Evolutionary conservation across 35 echinoderm and acorn worm genomes (phyloP).

Genomic region (Nesometra sesokonis): DNA sequence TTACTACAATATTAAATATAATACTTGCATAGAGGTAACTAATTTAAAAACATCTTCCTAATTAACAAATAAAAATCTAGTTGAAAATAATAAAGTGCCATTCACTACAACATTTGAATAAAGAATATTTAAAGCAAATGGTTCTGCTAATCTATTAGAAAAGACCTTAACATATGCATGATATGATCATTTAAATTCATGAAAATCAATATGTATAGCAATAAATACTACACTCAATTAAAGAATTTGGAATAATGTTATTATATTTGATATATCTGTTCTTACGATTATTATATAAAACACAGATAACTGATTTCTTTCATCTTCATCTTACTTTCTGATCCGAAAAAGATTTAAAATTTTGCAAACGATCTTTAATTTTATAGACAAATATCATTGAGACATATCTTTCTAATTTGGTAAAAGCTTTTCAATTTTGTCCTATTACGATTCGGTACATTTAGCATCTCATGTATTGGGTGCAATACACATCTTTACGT

Average conservation of each 20-base stretch:
- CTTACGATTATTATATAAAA: neutral
- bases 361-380: neutral
- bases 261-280: neutral
- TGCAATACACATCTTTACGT: no score
- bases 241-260: neutral
- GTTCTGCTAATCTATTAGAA: no score
- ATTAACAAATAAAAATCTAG: no score
- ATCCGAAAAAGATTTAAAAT: neutral
- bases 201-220: neutral
- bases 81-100: no score
- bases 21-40: no score
- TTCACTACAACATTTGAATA: no score
- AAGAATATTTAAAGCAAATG: no score
- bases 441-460: neutral
- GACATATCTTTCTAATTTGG: neutral
- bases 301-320: neutral
- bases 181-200: no score
- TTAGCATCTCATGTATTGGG: no score
- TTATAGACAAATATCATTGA: neutral
- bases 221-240: neutral
- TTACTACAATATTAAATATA: no score
- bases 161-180: no score
- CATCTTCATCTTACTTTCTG: neutral
- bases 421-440: conserved; percentile 1
- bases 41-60: no score